Conservation (phyloP, 2,113 vertebrate species). For the Anolis sagrei region DNA sequence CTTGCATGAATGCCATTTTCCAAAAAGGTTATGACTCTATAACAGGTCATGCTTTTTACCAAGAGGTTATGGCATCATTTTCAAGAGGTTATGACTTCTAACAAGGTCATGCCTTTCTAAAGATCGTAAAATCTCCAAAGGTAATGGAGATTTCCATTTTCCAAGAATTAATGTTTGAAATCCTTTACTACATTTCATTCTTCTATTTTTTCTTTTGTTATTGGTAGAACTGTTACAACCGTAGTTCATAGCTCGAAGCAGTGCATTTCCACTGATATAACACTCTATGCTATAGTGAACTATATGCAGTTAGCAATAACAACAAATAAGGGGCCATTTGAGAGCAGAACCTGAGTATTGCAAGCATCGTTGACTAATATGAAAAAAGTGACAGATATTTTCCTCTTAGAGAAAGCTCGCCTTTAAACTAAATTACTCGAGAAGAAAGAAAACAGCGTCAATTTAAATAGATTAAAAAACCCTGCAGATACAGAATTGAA, state of each 20-base stretch:
- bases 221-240: neutral
- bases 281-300: neutral
- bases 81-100: no score
- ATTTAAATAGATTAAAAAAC: no score
- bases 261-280: neutral
- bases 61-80: no score
- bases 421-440: neutral
- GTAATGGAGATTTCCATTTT: no score
- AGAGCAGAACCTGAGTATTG: neutral
- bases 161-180: neutral
- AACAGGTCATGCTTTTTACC: no score
- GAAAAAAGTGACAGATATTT: neutral
- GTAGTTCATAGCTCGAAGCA: rapidly evolving
- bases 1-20: no score
- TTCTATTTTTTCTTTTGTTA: neutral
- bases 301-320: neutral
- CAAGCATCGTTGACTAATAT: no score
- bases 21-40: no score
- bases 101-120: no score
- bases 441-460: neutral
- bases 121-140: no score
- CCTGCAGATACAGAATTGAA: no score
- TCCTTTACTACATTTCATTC: neutral
- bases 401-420: neutral
- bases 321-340: neutral